Conservation (phyloP, 2,113 vertebrate species). For the Pteruthius melanotis region DNA sequence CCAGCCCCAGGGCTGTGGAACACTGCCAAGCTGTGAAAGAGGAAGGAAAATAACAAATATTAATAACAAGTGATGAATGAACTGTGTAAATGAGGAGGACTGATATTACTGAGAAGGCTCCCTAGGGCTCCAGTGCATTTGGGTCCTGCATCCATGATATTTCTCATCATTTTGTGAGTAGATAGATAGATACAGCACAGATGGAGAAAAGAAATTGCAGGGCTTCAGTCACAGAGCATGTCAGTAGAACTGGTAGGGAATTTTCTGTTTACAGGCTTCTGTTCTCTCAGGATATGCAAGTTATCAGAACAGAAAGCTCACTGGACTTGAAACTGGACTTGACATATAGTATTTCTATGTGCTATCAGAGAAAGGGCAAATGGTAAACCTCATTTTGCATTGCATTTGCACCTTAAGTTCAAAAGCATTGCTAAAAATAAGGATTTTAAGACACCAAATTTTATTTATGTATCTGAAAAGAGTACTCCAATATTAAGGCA, state of each 20-base stretch:
- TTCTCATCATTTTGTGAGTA: not conserved
- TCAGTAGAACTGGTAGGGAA: not conserved
- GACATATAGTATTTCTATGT: not conserved
- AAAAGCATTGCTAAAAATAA: not conserved
- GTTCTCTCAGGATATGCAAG: not conserved
- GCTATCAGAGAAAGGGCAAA: not conserved
- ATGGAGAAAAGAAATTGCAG: not conserved
- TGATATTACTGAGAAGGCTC: not conserved
- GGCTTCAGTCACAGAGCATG: not conserved
- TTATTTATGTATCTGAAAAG: not conserved
- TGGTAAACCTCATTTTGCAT: not conserved
- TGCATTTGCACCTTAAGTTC: not conserved
- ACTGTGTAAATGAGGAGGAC: not conserved
- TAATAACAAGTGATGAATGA: not conserved
- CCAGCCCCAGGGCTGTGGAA: fast-evolving
- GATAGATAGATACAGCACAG: not conserved
- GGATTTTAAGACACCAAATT: not conserved
- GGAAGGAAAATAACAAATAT: not conserved
- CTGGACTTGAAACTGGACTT: not conserved
- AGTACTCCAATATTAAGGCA: not conserved
- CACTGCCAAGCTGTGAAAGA: not conserved
- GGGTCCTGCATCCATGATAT: not conserved
- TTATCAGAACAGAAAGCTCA: not conserved
- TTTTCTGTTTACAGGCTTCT: not conserved
- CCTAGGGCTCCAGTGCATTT: not conserved